Percentiles rank a stretch among this genome's conserved stretches.
These are phyloP conservation scores for Montipora foliosa DNA, from an alignment of 64 coral and sea anemone genomes.

Conservation along the genomic window DNA sequence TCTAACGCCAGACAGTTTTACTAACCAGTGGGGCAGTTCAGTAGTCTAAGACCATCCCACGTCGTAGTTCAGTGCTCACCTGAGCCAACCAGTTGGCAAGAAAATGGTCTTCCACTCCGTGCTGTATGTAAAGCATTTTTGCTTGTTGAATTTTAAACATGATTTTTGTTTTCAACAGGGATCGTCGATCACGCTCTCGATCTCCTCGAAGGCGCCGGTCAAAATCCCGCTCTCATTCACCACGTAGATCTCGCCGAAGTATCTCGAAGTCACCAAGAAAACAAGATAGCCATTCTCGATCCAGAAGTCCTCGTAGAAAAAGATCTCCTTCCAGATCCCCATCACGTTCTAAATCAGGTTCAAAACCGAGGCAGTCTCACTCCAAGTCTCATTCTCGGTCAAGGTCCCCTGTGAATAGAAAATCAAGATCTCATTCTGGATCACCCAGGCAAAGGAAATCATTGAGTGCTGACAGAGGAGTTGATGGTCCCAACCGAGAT, in stretches of 20 bases:
- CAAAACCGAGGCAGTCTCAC: constrained; percentile 61
- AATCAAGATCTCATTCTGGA: constrained; percentile 78
- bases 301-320: constrained; percentile 29
- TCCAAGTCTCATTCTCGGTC: constrained; percentile 77
- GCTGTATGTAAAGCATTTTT: neutral
- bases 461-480: constrained; percentile 38
- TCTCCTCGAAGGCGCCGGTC: constrained; percentile 32
- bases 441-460: constrained; percentile 70
- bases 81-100: no score
- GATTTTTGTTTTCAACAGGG: neutral
- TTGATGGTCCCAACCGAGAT: neutral
- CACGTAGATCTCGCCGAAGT: constrained; percentile 22
- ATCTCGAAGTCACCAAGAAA: constrained; percentile 36
- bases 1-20: no score
- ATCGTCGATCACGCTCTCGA: constrained; percentile 51
- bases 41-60: no score
- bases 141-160: neutral
- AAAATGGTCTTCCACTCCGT: no score
- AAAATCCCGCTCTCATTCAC: constrained; percentile 41
- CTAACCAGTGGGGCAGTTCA: no score
- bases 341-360: constrained; percentile 68
- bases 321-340: constrained; percentile 42
- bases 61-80: no score
- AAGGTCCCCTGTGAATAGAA: constrained; percentile 65
- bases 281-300: constrained; percentile 45